Base-by-base conservation (phyloP, 2,797 vertebrate genomes). In the Psittacula derbiana region DNA sequence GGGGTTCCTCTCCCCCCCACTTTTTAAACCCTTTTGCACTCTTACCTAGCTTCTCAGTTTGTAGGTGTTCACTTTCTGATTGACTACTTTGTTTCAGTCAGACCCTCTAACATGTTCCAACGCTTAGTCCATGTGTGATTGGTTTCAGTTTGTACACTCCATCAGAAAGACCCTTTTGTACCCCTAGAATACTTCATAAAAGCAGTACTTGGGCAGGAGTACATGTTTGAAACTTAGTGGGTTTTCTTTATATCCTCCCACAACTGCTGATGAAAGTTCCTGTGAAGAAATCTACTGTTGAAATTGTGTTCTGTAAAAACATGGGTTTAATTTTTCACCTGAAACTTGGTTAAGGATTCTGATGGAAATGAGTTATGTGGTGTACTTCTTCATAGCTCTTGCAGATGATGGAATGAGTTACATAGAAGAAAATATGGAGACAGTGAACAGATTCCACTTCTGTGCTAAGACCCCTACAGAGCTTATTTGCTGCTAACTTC, bases 31-130 rank as follows among this genome's bases (percentile, higher is more conserved):
- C 10, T 46, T 83, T 78, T 87, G 43, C 50, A 57, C 38, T 53
- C 50, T 1, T 10, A 17, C 4, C 38, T 79, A 13, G 28, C 88
- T 95, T 83, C 57, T 72, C 6, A 4, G 16, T 85, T 79, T 71
- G 31, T 87, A 72, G 46, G 17, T 86, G 66, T 86, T 95, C 41
- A 14, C 41, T 91, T 85, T 53, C 93, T 88, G 81, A 33, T 79
- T 80, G 81, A 83, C 33, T 80, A 6, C 78, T 33, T 87, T 79
- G 53, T 91, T 92, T 61, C 58, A 67, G 62, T 67, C 60, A 81
- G 47, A 76, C 70, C 49, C 36, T 82, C 27, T 57, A 44, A 16
- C 43, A 19, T 61, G 38, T 80, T 72, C 38, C 28, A 69, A 81
- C 69, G 12, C 6, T 80, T 55, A 58, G 30, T 27, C 27, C 40